Percentiles rank a stretch among this genome's conserved stretches.
Evolutionary conservation across 2,113 vertebrate genomes (phyloP).

Genomic region (Xenopus borealis): DNA sequence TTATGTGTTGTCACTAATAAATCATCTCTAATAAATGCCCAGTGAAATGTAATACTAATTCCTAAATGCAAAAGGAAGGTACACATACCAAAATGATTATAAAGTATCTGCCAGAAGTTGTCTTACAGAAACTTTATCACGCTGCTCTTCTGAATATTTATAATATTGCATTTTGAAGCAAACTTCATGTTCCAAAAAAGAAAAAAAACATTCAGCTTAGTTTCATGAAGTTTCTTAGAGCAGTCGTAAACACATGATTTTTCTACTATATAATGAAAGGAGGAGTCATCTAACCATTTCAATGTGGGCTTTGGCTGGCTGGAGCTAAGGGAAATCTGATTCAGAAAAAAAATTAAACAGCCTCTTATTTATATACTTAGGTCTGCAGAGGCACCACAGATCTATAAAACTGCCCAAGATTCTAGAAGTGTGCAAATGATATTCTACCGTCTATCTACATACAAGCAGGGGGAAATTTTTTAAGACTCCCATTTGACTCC

Average conservation of each 20-base stretch:
- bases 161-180: too few species aligned
- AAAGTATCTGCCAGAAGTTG: too few species aligned
- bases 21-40: too few species aligned
- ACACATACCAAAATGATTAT: too few species aligned
- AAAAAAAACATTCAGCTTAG: background rate
- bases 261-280: background rate
- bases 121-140: too few species aligned
- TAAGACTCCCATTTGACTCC: background rate
- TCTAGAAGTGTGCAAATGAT: background rate
- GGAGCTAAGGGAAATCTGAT: conserved; percentile 7
- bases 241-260: background rate
- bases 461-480: background rate
- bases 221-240: too few species aligned
- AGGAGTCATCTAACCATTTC: background rate
- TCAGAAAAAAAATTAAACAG: conserved; percentile 18
- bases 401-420: conserved; percentile 10
- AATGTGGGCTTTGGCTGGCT: background rate
- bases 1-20: too few species aligned
- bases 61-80: too few species aligned
- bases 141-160: too few species aligned
- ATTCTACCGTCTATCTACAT: background rate
- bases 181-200: too few species aligned
- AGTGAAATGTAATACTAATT: too few species aligned
- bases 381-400: background rate
- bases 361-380: background rate